Conservation (phyloP, 2,888 invertebrate genomes). For the Vanessa cardui region DNA sequence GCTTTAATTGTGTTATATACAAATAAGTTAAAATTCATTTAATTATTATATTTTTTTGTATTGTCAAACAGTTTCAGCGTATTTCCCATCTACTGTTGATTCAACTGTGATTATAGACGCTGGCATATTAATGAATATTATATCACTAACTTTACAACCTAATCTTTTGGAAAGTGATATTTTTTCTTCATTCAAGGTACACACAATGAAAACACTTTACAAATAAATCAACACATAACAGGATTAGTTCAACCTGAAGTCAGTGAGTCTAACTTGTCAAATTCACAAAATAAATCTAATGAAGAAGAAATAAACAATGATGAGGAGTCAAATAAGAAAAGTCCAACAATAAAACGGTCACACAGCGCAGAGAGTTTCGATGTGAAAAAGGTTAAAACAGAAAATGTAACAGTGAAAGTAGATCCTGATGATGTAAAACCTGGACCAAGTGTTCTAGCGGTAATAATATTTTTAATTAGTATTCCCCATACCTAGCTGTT, state of each 20-base stretch:
- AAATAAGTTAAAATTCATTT: no score
- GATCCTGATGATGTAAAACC: conserved; percentile 19
- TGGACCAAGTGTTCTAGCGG: conserved; percentile 27
- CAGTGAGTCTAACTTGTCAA: background rate
- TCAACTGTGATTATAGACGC: no score
- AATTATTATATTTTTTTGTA: no score
- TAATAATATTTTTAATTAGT: conserved; percentile 12
- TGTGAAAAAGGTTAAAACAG: conserved; percentile 56
- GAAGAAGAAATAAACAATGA: conserved; percentile 4
- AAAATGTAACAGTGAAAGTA: conserved; percentile 34
- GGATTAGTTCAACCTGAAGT: background rate
- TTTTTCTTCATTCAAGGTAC: background rate
- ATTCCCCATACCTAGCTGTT: no score
- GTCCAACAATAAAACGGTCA: conserved; percentile 50
- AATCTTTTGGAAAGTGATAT: no score
- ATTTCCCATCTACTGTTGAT: no score
- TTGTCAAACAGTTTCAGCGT: no score
- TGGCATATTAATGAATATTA: no score
- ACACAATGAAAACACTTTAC: background rate
- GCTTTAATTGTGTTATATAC: no score
- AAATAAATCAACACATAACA: conserved; percentile 12
- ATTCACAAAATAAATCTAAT: conserved; percentile 6
- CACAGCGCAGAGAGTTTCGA: conserved; percentile 44
- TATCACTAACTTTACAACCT: no score
- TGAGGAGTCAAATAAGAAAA: conserved; percentile 15